Evolutionary conservation across 2,888 invertebrate genomes (phyloP).

Genomic region (Thymelicus acteon): DNA sequence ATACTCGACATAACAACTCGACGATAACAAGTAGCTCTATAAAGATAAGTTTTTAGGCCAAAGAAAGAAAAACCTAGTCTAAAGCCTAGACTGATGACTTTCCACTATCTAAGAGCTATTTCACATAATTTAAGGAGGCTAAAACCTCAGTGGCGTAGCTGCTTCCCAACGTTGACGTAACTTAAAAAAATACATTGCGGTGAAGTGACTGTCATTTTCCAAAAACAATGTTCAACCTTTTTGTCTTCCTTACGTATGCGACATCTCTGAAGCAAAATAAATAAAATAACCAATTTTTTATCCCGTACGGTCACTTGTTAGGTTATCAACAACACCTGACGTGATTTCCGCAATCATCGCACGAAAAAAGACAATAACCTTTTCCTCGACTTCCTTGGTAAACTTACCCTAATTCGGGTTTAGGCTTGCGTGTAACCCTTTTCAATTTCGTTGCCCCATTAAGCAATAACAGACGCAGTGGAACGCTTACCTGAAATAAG

Average conservation of each 20-base stretch:
- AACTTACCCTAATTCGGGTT: neutral
- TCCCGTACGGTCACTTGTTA: neutral
- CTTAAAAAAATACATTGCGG: too few species aligned
- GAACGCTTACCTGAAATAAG: conserved; percentile 27
- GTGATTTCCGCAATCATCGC: conserved; percentile 14
- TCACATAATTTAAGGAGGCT: too few species aligned
- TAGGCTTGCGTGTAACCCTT: conserved; percentile 2
- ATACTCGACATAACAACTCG: conserved; percentile 1
- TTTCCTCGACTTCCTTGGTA: conserved; percentile 15
- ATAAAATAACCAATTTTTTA: too few species aligned
- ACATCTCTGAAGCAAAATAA: too few species aligned
- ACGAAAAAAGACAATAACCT: neutral
- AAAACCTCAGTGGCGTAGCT: too few species aligned
- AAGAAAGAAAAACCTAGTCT: neutral
- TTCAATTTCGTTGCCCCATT: neutral
- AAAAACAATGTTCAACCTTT: too few species aligned
- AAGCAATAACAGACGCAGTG: neutral
- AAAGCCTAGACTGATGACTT: neutral
- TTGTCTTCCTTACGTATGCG: too few species aligned
- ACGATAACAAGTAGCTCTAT: neutral
- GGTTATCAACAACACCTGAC: conserved; percentile 13
- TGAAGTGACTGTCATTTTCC: too few species aligned
- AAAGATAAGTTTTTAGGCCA: conserved; percentile 5
- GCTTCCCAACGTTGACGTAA: too few species aligned
- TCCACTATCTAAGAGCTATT: too few species aligned